Base-by-base conservation (phyloP, 2,888 invertebrate genomes). In the Heliconius charithonia region DNA sequence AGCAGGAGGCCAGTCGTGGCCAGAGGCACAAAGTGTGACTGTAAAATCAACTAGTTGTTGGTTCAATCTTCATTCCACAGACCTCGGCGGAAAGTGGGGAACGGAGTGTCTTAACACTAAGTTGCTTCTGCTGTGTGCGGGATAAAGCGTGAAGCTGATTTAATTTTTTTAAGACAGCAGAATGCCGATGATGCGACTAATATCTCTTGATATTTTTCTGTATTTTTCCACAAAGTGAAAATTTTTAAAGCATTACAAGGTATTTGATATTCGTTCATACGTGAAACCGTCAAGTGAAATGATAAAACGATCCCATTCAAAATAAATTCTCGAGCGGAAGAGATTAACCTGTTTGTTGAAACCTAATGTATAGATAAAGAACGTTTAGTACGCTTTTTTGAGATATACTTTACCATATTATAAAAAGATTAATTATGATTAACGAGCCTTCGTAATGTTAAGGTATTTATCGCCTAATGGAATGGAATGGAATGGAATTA, bases 311-410 rank as follows among this genome's bases (percentile, higher is more conserved):
- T 66, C 79, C 67, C 74, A 77, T 79, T 75, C 71, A 78, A 37
- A 59, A 56, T 70, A 69, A 29, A 76, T 78, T 45, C 63, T 71
- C 41, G 70, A 56, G 67, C 75, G 78, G 80, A 80, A 80, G 81
- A 75, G 81, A 81, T 81, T 81, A 81, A 75, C 76, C 70, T 81
- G 79, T 76, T 79, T 77, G 80, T 69, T 66, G 67, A 77, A 81
- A 73, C 77, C 63, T 72, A 80, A 76, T 75, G 71, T 59, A 76
- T 32, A 77, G 75, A 81, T 78, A 80, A 75, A 56, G 56, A 71
- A 74, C 66, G 62, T 66, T 73, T 73, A 59, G 59, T 69, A 79
- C n/a, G 69, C 72, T 76, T 76, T 73, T 73, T 79, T 63, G 56
- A 76, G 76, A 37, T 76, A 76, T 76, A 76, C 76, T 72, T 76